Evolutionary conservation across 2,797 vertebrate genomes (phyloP).

Genomic region (Rhodeus uyekii): DNA sequence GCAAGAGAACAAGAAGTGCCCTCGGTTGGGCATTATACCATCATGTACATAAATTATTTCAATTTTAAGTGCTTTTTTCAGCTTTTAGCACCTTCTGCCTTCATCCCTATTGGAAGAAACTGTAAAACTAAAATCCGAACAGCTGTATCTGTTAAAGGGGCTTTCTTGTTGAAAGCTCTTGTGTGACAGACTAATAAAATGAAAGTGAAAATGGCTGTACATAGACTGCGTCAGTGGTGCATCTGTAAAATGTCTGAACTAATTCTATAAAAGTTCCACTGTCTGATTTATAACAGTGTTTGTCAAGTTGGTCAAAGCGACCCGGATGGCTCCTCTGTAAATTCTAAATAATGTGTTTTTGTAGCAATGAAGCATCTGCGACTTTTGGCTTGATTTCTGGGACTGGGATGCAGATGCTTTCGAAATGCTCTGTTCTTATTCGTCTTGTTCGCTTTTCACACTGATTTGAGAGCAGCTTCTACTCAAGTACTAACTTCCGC

Average conservation of each 20-base stretch:
- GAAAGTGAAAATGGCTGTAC: conserved; percentile 13
- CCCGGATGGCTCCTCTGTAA: neutral
- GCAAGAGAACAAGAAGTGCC: no score
- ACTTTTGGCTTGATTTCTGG: conserved; percentile 31
- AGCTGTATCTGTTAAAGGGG: neutral
- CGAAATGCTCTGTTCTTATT: neutral
- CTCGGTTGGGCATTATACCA: no score
- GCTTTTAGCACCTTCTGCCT: no score
- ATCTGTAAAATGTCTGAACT: conserved; percentile 28
- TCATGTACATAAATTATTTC: no score
- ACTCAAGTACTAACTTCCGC: neutral
- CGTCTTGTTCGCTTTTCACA: neutral
- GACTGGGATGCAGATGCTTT: conserved; percentile 26
- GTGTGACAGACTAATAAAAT: conserved; percentile 16
- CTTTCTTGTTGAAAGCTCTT: neutral
- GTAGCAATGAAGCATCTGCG: conserved; percentile 15
- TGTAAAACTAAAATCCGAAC: neutral
- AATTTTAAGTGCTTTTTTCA: no score
- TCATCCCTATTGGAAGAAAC: neutral
- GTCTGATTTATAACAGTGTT: conserved; percentile 14
- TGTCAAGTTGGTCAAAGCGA: conserved; percentile 21
- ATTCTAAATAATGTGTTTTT: no score
- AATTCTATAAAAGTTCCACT: conserved; percentile 9
- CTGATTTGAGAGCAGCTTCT: conserved; percentile 1
- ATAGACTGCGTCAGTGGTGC: conserved; percentile 16